These are phyloP conservation scores for Sericinus montela DNA, from an alignment of 2,888 invertebrate genomes.

Conservation along the genomic window DNA sequence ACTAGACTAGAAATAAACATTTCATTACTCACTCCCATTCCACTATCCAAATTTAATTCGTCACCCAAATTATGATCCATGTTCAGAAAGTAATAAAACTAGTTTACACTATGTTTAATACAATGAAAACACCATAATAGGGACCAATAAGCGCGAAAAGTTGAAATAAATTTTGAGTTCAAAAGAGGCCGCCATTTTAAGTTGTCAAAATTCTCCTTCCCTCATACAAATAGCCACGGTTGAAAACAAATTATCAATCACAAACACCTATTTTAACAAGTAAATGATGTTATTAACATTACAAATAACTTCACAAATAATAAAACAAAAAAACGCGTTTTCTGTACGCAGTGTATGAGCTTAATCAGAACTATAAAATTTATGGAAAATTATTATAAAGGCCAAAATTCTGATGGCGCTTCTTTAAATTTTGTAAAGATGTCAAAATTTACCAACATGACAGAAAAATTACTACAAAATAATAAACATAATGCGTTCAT, in stretches of 20 bases:
- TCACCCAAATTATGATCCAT: conserved; percentile 72
- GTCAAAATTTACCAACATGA: conserved; percentile 34
- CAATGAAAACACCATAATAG: conserved; percentile 11
- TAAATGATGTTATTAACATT: conserved; percentile 11
- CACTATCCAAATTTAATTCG: conserved; percentile 57
- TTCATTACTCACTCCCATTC: conserved; percentile 56
- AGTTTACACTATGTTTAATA: conserved; percentile 16
- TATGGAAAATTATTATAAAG: conserved; percentile 20
- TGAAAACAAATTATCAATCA: conserved; percentile 64
- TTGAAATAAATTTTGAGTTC: conserved; percentile 51
- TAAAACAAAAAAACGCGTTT: conserved; percentile 1
- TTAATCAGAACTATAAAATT: conserved; percentile 3
- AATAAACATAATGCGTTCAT: conserved; percentile 4
- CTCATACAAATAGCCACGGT: conserved; percentile 65
- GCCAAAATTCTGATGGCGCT: conserved; percentile 61
- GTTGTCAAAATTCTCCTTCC: conserved; percentile 61
- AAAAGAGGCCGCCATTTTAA: conserved; percentile 79
- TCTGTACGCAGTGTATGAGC: neutral
- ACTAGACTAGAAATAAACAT: neutral
- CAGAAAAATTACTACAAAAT: conserved; percentile 25
- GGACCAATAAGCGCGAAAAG: conserved; percentile 28
- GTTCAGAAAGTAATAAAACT: conserved; percentile 22
- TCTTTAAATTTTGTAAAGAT: conserved; percentile 68
- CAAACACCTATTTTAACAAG: conserved; percentile 24
- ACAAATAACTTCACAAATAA: conserved; percentile 3